Conservation (phyloP, 2,888 invertebrate genomes). For the Platerodrilus igneus region DNA sequence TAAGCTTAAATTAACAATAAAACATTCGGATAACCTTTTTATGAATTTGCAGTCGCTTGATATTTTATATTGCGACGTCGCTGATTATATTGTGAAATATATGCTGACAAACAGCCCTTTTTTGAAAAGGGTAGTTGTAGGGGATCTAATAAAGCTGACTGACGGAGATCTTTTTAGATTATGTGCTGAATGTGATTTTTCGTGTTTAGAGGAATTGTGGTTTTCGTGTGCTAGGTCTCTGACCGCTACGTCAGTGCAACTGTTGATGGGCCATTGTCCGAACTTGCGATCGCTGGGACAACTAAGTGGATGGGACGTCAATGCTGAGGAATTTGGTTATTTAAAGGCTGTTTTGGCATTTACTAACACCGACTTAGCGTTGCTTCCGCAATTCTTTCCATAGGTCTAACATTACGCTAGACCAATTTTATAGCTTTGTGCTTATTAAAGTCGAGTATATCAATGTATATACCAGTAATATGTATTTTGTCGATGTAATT, state of each 20-base stretch:
- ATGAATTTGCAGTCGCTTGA: constrained; percentile 60
- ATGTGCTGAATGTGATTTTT: constrained; percentile 60
- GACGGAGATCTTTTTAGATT: constrained; percentile 66
- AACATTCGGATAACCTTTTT: constrained; percentile 55
- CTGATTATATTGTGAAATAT: constrained; percentile 55
- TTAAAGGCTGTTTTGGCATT: constrained; percentile 61
- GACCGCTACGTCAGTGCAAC: constrained; percentile 59
- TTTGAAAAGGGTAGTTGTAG: constrained; percentile 59
- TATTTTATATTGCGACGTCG: constrained; percentile 61
- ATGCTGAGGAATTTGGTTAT: constrained; percentile 62
- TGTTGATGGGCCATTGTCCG: constrained; percentile 64
- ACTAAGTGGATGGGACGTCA: constrained; percentile 63
- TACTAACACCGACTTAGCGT: constrained; percentile 60
- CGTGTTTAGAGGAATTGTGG: constrained; percentile 62
- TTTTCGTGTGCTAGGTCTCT: constrained; percentile 64
- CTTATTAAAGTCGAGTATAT: too few relatives aligned
- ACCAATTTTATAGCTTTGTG: too few relatives aligned
- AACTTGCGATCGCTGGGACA: constrained; percentile 60
- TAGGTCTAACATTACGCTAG: too few relatives aligned
- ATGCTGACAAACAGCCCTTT: constrained; percentile 58
- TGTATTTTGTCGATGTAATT: too few relatives aligned
- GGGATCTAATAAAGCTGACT: constrained; percentile 61
- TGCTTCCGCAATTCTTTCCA: constrained; percentile 15
- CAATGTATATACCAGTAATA: too few relatives aligned
- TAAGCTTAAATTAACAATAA: constrained; percentile 59